These are phyloP conservation scores for Sus scrofa DNA, from an alignment of 2,113 vertebrate genomes.

Conservation along the genomic window DNA sequence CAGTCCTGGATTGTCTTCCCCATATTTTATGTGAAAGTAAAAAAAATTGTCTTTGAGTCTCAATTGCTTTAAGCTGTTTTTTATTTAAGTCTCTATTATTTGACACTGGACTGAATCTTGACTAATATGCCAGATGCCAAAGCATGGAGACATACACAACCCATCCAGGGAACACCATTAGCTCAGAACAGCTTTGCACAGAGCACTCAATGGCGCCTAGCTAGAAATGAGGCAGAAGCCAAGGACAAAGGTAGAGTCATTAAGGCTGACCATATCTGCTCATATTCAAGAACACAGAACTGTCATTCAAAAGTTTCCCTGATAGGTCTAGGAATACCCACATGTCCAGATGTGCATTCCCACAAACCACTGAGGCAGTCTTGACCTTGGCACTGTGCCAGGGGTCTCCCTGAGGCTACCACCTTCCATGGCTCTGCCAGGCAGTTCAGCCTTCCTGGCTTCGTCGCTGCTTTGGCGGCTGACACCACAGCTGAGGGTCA, in stretches of 20 bases:
- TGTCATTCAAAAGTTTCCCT: background rate
- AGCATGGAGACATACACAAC: background rate
- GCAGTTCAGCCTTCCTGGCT: background rate
- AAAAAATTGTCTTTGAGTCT: background rate
- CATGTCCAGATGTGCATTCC: background rate
- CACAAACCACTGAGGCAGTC: background rate
- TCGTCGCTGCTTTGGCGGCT: background rate
- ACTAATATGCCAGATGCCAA: background rate
- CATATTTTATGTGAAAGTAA: background rate
- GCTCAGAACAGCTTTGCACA: background rate
- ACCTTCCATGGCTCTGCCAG: background rate
- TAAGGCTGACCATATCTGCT: background rate
- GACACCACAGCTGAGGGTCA: background rate
- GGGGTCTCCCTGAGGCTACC: background rate
- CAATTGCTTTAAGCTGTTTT: background rate
- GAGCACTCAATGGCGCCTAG: background rate
- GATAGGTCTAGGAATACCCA: background rate
- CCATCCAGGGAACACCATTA: background rate
- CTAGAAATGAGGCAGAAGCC: background rate
- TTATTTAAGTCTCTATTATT: background rate
- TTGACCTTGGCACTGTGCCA: background rate
- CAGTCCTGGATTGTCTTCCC: background rate
- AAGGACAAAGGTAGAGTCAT: background rate
- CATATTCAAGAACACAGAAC: background rate
- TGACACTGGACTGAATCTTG: background rate